phyloP scores from a whole-genome alignment of 1,140 invertebrate genomes.

The Orussus abietinus region DNA sequence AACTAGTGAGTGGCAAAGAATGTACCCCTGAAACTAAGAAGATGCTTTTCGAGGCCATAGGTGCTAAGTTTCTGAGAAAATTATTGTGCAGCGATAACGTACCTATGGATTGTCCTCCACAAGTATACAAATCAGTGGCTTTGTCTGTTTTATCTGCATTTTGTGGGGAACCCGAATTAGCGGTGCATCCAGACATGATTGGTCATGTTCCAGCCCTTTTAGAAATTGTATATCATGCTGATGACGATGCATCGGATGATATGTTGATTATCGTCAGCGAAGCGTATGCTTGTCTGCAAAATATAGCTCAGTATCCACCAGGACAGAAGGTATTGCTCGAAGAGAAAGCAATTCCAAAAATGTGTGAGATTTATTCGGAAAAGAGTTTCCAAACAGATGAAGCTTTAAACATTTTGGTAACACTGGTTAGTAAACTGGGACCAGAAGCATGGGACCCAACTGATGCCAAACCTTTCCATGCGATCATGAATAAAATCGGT shows the following conservation, averaged over 20 bases:
- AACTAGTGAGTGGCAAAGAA: conserved; percentile 76
- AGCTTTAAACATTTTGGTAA: conserved; percentile 73
- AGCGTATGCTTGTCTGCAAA: conserved; percentile 78
- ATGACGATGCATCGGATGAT: conserved; percentile 78
- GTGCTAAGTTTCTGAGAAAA: conserved; percentile 77
- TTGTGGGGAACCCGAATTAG: conserved; percentile 72
- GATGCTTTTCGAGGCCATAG: conserved; percentile 83
- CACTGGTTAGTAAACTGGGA: conserved; percentile 66
- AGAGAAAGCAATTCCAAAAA: conserved; percentile 71
- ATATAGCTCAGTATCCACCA: conserved; percentile 67
- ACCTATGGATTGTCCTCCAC: conserved; percentile 77
- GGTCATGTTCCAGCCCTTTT: conserved; percentile 75
- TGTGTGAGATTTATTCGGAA: conserved; percentile 79
- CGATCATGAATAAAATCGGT: conserved; percentile 78
- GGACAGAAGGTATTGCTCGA: conserved; percentile 74
- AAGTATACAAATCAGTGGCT: conserved; percentile 86
- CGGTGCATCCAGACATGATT: conserved; percentile 76
- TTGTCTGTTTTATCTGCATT: conserved; percentile 80
- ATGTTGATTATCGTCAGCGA: conserved; percentile 84
- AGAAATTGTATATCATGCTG: conserved; percentile 74
- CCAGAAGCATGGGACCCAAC: conserved; percentile 68
- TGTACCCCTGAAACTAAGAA: conserved; percentile 68
- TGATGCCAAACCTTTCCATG: conserved; percentile 69
- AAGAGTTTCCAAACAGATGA: conserved; percentile 85
- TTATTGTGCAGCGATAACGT: conserved; percentile 70